These are phyloP conservation scores for Drosophila lacteicornis DNA, from an alignment of 1,140 invertebrate genomes.

Conservation along the genomic window DNA sequence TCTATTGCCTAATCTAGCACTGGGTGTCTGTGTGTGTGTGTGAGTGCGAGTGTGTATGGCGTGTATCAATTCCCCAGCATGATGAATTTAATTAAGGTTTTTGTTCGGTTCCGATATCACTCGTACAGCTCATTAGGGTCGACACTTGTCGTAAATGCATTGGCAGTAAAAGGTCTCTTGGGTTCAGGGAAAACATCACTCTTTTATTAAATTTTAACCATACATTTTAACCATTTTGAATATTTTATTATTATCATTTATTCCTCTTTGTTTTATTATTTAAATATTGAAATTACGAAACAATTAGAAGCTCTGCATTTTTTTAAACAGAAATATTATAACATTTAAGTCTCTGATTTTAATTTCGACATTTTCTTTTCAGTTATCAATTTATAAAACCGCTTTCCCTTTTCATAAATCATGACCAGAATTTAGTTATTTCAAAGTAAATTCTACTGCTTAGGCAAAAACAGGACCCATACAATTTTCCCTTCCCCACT, in stretches of 20 bases:
- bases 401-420: neutral
- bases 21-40: slow-evolving; percentile 15
- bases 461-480: neutral
- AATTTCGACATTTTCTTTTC: no score
- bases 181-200: no score
- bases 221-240: no score
- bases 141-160: neutral
- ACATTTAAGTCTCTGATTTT: no score
- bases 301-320: no score
- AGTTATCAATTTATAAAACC: no score
- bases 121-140: neutral
- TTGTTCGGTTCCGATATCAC: neutral
- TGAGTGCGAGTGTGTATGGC: neutral
- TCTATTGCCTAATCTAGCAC: slow-evolving; percentile 18
- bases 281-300: no score
- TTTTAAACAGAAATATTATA: no score
- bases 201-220: no score
- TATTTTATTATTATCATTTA: no score
- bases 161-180: neutral
- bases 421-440: neutral
- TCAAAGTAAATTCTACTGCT: neutral
- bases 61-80: slow-evolving; percentile 18
- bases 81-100: slow-evolving; percentile 4
- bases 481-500: neutral
- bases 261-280: no score